Conservation (phyloP, 2,888 invertebrate species). For the Ornithoptera alexandrae region DNA sequence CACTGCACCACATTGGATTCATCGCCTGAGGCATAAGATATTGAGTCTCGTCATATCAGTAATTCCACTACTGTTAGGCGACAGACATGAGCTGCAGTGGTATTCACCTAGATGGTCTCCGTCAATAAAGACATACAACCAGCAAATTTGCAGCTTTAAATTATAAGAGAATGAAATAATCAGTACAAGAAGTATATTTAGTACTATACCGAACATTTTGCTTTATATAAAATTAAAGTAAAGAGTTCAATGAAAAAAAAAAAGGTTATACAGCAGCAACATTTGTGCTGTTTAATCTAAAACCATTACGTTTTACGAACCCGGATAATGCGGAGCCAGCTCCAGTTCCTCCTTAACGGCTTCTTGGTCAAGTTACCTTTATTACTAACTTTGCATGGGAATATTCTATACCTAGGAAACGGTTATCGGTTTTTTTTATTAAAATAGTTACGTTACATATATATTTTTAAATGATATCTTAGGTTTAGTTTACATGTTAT, state of each 20-base stretch:
- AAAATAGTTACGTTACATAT: neutral
- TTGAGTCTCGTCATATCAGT: no score
- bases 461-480: neutral
- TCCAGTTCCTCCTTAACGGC: constrained; percentile 16
- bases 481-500: no score
- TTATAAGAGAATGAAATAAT: no score
- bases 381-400: constrained; percentile 2
- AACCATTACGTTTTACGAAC: constrained; percentile 30
- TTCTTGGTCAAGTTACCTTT: constrained; percentile 19
- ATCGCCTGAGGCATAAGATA: no score
- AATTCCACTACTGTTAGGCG: no score
- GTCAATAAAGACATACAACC: no score
- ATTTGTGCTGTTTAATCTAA: constrained; percentile 13
- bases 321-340: constrained; percentile 18
- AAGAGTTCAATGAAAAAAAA: neutral
- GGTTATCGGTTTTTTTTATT: constrained; percentile 4
- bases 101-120: no score
- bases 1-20: no score
- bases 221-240: neutral
- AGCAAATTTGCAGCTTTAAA: no score
- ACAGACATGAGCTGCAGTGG: no score
- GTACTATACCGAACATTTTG: no score
- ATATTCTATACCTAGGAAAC: neutral
- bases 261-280: neutral
- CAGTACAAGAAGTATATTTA: no score